Percentiles rank a stretch among this genome's conserved stretches.
Conservation (phyloP, 2,797 vertebrate species). For the Onychomys arenicola region DNA sequence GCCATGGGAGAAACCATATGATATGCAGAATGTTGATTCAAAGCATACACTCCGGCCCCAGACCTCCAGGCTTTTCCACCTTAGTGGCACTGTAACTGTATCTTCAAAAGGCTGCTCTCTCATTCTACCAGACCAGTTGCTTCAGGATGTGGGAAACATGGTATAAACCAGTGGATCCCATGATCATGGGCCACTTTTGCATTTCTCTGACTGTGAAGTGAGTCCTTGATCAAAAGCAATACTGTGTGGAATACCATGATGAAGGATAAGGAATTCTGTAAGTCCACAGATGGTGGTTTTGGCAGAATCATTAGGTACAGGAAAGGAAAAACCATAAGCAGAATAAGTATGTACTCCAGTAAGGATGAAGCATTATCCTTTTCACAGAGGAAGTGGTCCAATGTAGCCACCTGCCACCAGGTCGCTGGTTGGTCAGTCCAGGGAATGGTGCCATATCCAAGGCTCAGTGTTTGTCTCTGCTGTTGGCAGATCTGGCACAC, state of each 20-base stretch:
- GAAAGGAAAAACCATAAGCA: not conserved
- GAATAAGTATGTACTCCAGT: not conserved
- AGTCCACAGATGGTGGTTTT: not conserved
- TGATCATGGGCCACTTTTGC: not conserved
- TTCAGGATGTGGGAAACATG: not conserved
- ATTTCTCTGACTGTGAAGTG: not conserved
- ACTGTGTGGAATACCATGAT: not conserved
- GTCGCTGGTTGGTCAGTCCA: not conserved
- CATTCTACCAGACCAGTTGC: not conserved
- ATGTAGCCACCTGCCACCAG: not conserved
- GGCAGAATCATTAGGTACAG: not conserved
- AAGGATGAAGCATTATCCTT: not conserved
- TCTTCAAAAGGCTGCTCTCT: not conserved
- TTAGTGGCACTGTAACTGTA: not conserved
- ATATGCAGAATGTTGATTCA: not conserved
- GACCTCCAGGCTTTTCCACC: not conserved
- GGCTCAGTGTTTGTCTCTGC: not conserved
- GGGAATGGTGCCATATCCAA: not conserved
- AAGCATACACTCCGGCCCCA: not conserved
- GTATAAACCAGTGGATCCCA: not conserved
- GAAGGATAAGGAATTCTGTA: not conserved
- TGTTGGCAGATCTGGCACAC: not conserved
- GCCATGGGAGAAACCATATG: not conserved
- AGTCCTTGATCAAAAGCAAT: not conserved
- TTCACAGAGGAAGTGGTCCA: not conserved